Conservation (phyloP, 2,113 vertebrate genomes). For the Piaya cayana region DNA sequence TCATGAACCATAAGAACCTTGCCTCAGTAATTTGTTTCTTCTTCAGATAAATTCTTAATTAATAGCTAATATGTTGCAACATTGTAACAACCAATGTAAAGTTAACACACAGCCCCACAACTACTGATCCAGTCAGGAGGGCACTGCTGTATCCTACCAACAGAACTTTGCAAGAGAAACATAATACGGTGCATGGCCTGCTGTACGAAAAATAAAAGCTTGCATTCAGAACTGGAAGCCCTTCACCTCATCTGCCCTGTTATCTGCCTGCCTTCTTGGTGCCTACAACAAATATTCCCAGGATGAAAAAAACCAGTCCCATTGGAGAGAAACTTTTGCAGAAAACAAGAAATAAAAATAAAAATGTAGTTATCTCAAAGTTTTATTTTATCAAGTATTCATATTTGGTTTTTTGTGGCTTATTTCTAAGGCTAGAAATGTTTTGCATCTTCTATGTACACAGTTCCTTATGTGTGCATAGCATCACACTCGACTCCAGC, state of each 20-base stretch:
- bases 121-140: too few relatives aligned
- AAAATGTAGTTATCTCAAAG: background rate
- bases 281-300: background rate
- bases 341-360: background rate
- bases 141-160: fast-evolving
- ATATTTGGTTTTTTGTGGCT: background rate
- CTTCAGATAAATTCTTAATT: background rate
- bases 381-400: background rate
- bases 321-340: background rate
- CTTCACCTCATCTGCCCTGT: background rate
- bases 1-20: background rate
- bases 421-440: background rate
- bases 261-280: background rate
- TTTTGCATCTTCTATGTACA: background rate
- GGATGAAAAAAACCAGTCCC: background rate
- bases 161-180: background rate
- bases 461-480: background rate
- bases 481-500: background rate
- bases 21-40: background rate
- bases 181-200: fast-evolving
- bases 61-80: background rate
- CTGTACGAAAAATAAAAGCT: background rate
- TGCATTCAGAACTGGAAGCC: background rate
- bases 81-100: background rate
- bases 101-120: background rate